phyloP scores from a whole-genome alignment of 2,113 vertebrate species.

The Pycnonotus jocosus region DNA sequence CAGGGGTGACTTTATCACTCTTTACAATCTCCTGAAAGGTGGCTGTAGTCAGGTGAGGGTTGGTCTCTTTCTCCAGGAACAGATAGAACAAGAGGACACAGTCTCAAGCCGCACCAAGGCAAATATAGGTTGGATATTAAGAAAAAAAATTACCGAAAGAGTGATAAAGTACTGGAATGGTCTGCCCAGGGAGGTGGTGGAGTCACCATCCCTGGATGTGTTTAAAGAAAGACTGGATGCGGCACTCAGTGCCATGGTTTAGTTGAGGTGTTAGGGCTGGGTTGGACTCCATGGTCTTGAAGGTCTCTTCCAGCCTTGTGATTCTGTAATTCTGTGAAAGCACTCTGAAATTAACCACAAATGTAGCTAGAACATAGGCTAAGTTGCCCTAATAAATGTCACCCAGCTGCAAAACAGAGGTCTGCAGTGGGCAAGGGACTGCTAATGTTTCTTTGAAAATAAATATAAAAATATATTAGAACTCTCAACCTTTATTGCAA shows the following conservation, averaged over 20 bases:
- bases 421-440: neutral
- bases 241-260: neutral
- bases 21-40: neutral
- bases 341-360: neutral
- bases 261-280: neutral
- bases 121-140: neutral
- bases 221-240: neutral
- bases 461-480: neutral
- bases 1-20: neutral
- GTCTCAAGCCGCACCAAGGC: neutral
- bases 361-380: neutral
- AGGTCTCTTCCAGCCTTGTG: neutral
- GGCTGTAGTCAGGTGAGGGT: neutral
- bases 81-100: neutral
- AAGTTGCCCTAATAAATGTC: neutral
- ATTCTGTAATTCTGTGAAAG: neutral
- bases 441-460: neutral
- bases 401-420: neutral
- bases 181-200: neutral
- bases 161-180: neutral
- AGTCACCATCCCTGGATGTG: neutral
- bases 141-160: neutral
- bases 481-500: neutral
- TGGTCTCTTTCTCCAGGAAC: neutral
- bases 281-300: neutral